phyloP scores from a whole-genome alignment of 2,113 vertebrate genomes.

The Athene cunicularia region DNA sequence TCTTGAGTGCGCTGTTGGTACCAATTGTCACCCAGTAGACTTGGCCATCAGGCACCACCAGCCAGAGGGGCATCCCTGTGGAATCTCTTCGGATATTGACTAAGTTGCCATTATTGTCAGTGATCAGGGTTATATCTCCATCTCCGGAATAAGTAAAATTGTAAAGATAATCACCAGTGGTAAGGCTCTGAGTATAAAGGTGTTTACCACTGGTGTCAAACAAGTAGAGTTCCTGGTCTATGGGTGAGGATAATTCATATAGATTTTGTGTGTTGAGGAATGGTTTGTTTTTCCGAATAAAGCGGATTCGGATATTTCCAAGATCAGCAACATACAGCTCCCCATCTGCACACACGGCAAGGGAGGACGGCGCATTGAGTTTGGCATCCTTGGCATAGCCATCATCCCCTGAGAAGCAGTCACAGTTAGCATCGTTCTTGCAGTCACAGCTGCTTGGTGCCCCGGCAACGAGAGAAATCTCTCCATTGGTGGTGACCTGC shows the following conservation, averaged over 20 bases:
- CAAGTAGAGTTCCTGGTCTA: slow-evolving; percentile 95
- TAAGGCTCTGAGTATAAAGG: slow-evolving; percentile 93
- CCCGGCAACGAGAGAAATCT: slow-evolving; percentile 93
- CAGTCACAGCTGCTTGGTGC: slow-evolving; percentile 96
- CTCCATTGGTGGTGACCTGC: slow-evolving; percentile 93
- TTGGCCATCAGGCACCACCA: slow-evolving; percentile 92
- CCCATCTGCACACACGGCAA: slow-evolving; percentile 92
- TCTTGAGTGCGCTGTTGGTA: slow-evolving; percentile 92
- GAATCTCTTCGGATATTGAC: slow-evolving; percentile 89
- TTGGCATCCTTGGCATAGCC: slow-evolving; percentile 97
- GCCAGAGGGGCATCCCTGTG: slow-evolving; percentile 92
- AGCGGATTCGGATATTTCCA: slow-evolving; percentile 94
- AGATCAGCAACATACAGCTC: slow-evolving; percentile 94
- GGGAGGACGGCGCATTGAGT: slow-evolving; percentile 89
- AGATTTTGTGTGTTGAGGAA: slow-evolving; percentile 92
- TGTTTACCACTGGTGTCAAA: slow-evolving; percentile 95
- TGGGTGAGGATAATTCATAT: slow-evolving; percentile 95
- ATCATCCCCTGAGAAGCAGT: slow-evolving; percentile 95
- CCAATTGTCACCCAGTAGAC: slow-evolving; percentile 98
- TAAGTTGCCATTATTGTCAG: slow-evolving; percentile 91
- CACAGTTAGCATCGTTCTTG: slow-evolving; percentile 96
- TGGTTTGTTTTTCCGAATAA: slow-evolving; percentile 92
- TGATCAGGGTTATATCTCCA: slow-evolving; percentile 88
- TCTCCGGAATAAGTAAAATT: slow-evolving; percentile 93
- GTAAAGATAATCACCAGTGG: slow-evolving; percentile 94